Evolutionary conservation across 2,113 vertebrate genomes (phyloP), one percentile per base, ranked within the genome.

Genomic region (Dipodomys spectabilis): DNA sequence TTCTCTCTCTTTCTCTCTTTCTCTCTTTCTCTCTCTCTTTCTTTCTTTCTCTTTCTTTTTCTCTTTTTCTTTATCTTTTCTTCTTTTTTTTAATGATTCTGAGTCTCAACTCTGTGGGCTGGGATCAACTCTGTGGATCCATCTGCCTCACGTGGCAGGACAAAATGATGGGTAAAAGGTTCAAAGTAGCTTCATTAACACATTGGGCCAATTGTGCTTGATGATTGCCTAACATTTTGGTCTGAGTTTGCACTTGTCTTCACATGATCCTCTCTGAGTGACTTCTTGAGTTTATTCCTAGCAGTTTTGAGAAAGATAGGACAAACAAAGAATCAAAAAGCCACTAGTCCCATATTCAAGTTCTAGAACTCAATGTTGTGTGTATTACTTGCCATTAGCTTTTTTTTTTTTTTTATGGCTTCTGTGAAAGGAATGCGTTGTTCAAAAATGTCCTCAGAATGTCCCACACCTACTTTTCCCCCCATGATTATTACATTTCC

Each of bases 141-240:
- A 49, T 49, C 49, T 49, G 49, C 49, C 49, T 49, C 49, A 49
- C 49, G 19, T 62, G 60, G 13, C 9, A 28, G 35, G 35, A 2
- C 18, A 9, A 12, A 16, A 6, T 15, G 11, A 10, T 7, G 3
- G 11, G 5, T 22, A 6, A 11, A 62, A 88, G 1, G 6, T 49
- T 65, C 20, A 10, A 30, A 32, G 32, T 15, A 11, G 20, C 23
- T 12, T 69, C 7, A 7, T n/a, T 65, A 15, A 8, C 8, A 44
- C 7, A 35, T 1, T 2, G 27, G 10, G 49, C 49, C 49, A 49
- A 49, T 49, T 9, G 10, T n/a, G 6, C 3, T 62, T 80, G 20
- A 10, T 8, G 16, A 60, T 0, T 0, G 6, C 16, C 25, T 67
- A 18, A 2, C 6, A 19, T 16, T 16, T 28, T 1, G 22, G 10